Base-by-base conservation (phyloP, 1,140 invertebrate species). In the Drosophila prosaltans region DNA sequence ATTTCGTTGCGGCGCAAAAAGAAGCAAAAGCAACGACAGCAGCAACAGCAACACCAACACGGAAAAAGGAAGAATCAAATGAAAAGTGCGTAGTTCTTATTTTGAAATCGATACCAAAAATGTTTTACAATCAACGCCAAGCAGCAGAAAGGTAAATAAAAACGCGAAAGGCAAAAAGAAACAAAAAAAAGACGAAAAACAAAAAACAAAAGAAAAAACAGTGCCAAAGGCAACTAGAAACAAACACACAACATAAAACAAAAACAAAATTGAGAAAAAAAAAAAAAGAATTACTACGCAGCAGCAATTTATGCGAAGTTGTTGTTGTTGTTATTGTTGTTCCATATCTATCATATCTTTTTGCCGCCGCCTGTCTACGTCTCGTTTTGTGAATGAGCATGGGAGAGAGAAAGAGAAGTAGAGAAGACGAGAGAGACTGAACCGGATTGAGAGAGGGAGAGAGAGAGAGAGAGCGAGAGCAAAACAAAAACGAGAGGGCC, bases 241-340 rank as follows among this genome's bases (percentile, higher is more conserved):
- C 69, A 78, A 83, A 88, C 77, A 80, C 70, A 67, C 45, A 51
- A 51, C 45, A 51, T 51, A 51, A 51, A 51, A 51, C 45, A 51
- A 51, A 51, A 51, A 51, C 45, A 51, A 51, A 43, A 51, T 26
- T 26, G 8, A 51, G 16, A 16, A 16, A 48, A 51, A 39, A 51
- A 39, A 39, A 59, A 76, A 86, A 74, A 79, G 89, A 89, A 89
- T 89, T 89, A 89, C 84, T 89, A 89, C 84, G 84, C 84, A 89
- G 84, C 84, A 89, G 84, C 86, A 89, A 90, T 89, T 89, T 89
- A 89, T 89, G 84, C 84, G 74, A 74, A 73, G 74, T 88, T 85
- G 78, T 76, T 74, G 78, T 76, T 74, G 55, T 61, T 83, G 69
- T 83, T 83, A 72, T 73, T 85, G 79, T 88, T 78, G 79, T 88